These are phyloP conservation scores for Castor canadensis DNA, from an alignment of 2,113 vertebrate genomes.

Conservation along the genomic window DNA sequence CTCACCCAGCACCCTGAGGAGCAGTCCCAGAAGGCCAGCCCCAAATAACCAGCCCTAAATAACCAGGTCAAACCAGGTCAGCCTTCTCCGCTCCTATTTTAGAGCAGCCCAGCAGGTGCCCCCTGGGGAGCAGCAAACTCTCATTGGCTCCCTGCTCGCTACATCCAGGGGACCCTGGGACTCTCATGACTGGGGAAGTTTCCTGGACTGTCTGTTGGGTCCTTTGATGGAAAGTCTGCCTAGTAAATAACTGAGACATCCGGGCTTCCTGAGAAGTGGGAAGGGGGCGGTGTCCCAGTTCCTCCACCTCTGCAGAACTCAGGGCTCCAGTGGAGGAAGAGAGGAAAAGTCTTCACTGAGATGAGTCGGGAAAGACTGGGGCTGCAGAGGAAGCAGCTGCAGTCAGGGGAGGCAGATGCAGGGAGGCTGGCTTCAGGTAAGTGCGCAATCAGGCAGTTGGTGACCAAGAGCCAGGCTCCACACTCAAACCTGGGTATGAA, in stretches of 20 bases:
- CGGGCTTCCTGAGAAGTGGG: not conserved
- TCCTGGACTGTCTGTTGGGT: not conserved
- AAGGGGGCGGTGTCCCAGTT: not conserved
- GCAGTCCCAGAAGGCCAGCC: not conserved
- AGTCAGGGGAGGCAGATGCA: rapidly evolving
- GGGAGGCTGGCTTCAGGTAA: not conserved
- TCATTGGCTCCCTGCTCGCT: not conserved
- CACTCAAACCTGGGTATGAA: not conserved
- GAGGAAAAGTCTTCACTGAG: not conserved
- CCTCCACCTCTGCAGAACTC: not conserved
- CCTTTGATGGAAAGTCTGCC: slow-evolving; percentile 70
- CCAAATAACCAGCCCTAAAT: slow-evolving; percentile 1
- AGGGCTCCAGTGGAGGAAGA: rapidly evolving
- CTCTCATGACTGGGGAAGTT: not conserved
- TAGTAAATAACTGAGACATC: slow-evolving; percentile 71
- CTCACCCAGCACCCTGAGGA: not conserved
- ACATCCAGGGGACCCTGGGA: not conserved
- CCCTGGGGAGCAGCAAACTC: not conserved
- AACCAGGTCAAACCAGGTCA: not conserved
- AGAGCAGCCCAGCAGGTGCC: not conserved
- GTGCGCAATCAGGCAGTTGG: not conserved
- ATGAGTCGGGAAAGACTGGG: not conserved
- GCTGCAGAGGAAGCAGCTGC: not conserved
- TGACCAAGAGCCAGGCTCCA: not conserved
- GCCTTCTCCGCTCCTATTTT: not conserved